phyloP scores from a whole-genome alignment of 2,797 vertebrate species.

The Malurus leucopterus region DNA sequence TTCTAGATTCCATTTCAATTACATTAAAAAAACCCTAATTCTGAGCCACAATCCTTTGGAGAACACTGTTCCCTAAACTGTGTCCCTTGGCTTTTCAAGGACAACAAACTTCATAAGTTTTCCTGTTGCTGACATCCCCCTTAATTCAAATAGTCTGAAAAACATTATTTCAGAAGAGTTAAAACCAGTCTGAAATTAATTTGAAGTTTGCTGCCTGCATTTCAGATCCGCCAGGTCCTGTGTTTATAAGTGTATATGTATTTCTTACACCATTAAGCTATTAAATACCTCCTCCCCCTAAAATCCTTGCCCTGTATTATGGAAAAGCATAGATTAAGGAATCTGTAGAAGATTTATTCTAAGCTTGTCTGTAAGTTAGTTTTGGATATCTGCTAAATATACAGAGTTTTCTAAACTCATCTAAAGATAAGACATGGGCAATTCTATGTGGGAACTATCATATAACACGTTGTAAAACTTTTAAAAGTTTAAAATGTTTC shows the following conservation, averaged over 20 bases:
- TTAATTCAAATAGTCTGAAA: not conserved
- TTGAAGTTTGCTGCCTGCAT: not conserved
- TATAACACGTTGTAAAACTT: conserved; percentile 62
- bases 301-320: not conserved
- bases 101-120: not conserved
- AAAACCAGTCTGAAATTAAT: not conserved
- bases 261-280: not conserved
- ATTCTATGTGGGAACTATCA: conserved; percentile 50
- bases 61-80: not conserved
- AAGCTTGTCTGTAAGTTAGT: not conserved
- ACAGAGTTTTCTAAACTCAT: conserved; percentile 22
- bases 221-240: not conserved
- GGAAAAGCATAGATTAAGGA: not conserved
- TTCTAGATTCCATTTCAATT: not conserved
- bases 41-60: not conserved
- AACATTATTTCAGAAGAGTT: not conserved
- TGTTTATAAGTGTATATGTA: not conserved
- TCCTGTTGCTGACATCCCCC: not conserved
- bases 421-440: conserved; percentile 39
- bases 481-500: conserved; percentile 37
- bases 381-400: conserved; percentile 16
- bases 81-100: not conserved
- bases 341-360: not conserved
- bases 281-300: not conserved
- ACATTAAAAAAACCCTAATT: not conserved